Conservation (phyloP, 2,797 vertebrate genomes). For the Galaxias olidus region DNA sequence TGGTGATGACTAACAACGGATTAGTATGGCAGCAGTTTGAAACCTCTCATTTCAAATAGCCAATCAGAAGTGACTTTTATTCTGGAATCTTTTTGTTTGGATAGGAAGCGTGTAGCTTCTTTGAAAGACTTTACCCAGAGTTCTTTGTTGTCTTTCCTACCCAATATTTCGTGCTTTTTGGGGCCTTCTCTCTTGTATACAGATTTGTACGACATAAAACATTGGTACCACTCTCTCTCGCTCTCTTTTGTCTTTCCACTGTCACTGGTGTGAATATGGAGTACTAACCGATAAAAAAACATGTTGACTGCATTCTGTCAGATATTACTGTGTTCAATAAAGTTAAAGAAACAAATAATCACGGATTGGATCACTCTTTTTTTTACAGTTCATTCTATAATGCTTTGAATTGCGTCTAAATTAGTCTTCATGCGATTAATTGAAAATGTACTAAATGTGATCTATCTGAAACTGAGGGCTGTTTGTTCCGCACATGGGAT, state of each 20-base stretch:
- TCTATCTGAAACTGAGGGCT: too few species aligned
- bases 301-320: slow-evolving; percentile 92
- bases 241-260: slow-evolving; percentile 76
- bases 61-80: slow-evolving; percentile 25
- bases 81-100: slow-evolving; percentile 19
- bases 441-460: too few species aligned
- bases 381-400: not conserved
- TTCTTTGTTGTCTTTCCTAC: slow-evolving; percentile 76
- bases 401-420: not conserved
- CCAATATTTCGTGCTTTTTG: slow-evolving; percentile 76
- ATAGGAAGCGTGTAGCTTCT: slow-evolving; percentile 52
- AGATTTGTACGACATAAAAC: slow-evolving; percentile 85
- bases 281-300: slow-evolving; percentile 81
- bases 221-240: slow-evolving; percentile 62
- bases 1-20: slow-evolving; percentile 18
- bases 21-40: slow-evolving; percentile 5
- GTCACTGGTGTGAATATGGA: slow-evolving; percentile 93
- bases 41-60: slow-evolving; percentile 27
- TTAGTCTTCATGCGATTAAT: too few species aligned
- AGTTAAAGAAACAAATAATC: slow-evolving; percentile 73
- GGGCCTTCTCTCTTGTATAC: slow-evolving; percentile 83
- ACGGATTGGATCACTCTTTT: not conserved
- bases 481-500: too few species aligned
- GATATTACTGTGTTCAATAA: slow-evolving; percentile 95
- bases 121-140: slow-evolving; percentile 66